Evolutionary conservation across 1,140 invertebrate genomes (phyloP).

Genomic region (Mya arenaria): DNA sequence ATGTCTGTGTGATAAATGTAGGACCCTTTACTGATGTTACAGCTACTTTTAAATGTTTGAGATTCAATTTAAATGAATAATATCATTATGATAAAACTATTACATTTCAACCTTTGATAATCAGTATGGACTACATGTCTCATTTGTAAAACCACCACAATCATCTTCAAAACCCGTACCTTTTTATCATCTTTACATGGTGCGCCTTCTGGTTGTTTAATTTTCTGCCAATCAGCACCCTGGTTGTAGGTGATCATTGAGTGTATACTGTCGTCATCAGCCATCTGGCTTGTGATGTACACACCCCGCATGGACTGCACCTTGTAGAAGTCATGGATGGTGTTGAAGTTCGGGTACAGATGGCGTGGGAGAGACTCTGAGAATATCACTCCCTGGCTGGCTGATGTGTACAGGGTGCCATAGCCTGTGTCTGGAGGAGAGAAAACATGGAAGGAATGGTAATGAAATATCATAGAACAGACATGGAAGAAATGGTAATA

Average conservation of each 20-base stretch:
- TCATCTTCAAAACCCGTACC: slow-evolving; percentile 65
- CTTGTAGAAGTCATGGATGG: slow-evolving; percentile 80
- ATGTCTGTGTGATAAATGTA: too few relatives aligned
- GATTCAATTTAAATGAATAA: too few relatives aligned
- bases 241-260: slow-evolving; percentile 78
- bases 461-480: too few relatives aligned
- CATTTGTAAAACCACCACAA: too few relatives aligned
- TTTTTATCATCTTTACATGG: slow-evolving; percentile 74
- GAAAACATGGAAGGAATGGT: too few relatives aligned
- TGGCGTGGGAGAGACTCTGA: slow-evolving; percentile 77
- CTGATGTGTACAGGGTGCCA: slow-evolving; percentile 80
- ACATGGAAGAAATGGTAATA: too few relatives aligned
- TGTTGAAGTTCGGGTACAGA: slow-evolving; percentile 78
- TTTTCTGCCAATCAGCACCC: slow-evolving; percentile 77
- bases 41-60: too few relatives aligned
- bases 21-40: too few relatives aligned
- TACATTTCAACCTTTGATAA: too few relatives aligned
- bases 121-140: too few relatives aligned
- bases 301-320: slow-evolving; percentile 78
- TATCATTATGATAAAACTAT: too few relatives aligned
- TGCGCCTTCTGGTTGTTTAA: slow-evolving; percentile 66
- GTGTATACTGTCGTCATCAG: slow-evolving; percentile 76
- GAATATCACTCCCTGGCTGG: slow-evolving; percentile 75
- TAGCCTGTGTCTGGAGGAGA: slow-evolving; percentile 75
- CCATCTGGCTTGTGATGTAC: slow-evolving; percentile 79